These are phyloP conservation scores for Fulmarus glacialis DNA, from an alignment of 2,113 vertebrate genomes.

Conservation along the genomic window DNA sequence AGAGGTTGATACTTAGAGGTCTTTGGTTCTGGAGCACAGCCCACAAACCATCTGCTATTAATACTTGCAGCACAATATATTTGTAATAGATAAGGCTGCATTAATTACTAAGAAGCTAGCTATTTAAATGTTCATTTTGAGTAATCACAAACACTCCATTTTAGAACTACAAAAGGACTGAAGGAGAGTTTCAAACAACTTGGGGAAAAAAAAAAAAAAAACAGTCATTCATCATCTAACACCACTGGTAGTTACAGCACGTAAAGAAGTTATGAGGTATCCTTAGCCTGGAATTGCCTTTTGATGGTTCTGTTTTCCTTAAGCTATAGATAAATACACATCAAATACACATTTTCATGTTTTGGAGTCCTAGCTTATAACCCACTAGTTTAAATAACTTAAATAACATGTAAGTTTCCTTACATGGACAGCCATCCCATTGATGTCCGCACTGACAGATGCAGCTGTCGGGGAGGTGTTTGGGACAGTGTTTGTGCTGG, in stretches of 20 bases:
- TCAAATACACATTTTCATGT: neutral
- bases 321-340: neutral
- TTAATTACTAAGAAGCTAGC: neutral
- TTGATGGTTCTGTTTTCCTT: neutral
- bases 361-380: neutral
- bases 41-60: neutral
- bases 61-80: neutral
- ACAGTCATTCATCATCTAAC: neutral
- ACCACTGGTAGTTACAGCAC: fast-evolving
- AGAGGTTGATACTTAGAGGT: too few relatives aligned
- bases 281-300: neutral
- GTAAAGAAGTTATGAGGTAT: neutral
- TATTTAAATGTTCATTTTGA: neutral
- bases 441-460: constrained; percentile 89
- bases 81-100: neutral
- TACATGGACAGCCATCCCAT: constrained; percentile 89
- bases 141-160: neutral
- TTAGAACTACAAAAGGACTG: neutral
- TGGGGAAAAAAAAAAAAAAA: neutral
- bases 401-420: too few relatives aligned
- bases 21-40: neutral
- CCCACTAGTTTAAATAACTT: neutral
- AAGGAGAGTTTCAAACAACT: neutral
- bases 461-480: constrained; percentile 93
- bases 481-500: constrained; percentile 93